Evolutionary conservation across 2,797 vertebrate genomes (phyloP).

Genomic region (Gila robusta): DNA sequence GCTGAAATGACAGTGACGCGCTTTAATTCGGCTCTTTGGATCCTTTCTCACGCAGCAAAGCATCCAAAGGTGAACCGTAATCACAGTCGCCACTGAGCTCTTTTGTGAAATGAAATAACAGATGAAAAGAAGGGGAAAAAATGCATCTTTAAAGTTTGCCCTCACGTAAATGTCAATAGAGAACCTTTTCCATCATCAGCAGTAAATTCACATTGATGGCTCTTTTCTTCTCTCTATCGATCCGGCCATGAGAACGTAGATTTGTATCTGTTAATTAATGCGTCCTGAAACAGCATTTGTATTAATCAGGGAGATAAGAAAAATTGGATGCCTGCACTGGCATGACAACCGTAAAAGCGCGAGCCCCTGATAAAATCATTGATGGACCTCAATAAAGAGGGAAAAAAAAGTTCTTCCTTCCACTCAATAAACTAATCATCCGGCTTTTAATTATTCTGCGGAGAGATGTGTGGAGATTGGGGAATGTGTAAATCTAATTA

Average conservation of each 20-base stretch:
- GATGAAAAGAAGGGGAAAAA: constrained; percentile 82
- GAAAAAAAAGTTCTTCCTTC: constrained; percentile 91
- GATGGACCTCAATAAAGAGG: constrained; percentile 93
- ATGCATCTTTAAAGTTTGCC: constrained; percentile 86
- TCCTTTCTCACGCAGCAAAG: constrained; percentile 44
- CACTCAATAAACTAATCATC: constrained; percentile 99
- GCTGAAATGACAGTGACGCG: constrained; percentile 17
- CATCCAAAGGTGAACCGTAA: constrained; percentile 74
- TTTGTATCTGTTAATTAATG: constrained; percentile 99
- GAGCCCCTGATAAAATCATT: constrained; percentile 94
- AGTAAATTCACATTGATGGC: constrained; percentile 99
- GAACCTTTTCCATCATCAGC: constrained; percentile 98
- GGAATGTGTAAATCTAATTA: constrained; percentile 93
- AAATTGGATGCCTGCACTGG: constrained; percentile 99
- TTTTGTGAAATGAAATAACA: constrained; percentile 87
- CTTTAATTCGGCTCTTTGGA: constrained; percentile 58
- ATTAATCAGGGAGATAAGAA: constrained; percentile 99
- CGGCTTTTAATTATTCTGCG: constrained; percentile 98
- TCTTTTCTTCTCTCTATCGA: constrained; percentile 99
- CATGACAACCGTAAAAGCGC: constrained; percentile 95
- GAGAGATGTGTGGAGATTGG: constrained; percentile 93
- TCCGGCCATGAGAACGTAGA: constrained; percentile 99
- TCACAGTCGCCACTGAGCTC: constrained; percentile 77
- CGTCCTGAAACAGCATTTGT: constrained; percentile 99
- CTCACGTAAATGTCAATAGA: constrained; percentile 91